Conservation (phyloP, 1,140 invertebrate genomes). For the Bombus haemorrhoidalis region DNA sequence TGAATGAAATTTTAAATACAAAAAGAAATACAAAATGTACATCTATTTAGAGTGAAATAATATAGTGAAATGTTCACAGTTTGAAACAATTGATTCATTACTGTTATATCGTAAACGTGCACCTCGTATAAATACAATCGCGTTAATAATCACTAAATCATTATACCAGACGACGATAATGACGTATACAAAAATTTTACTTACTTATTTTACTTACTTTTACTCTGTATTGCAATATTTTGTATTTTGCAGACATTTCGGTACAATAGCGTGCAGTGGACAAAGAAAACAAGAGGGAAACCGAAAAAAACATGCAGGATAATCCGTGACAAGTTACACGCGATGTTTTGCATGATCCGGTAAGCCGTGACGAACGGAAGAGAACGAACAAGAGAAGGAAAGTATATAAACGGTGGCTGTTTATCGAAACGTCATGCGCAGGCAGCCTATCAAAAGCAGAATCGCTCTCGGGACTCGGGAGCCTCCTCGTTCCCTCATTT, state of each 20-base stretch:
- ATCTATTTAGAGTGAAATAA: no score
- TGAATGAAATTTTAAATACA: no score
- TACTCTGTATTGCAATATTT: background rate
- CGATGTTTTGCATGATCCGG: slow-evolving; percentile 59
- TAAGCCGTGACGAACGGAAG: slow-evolving; percentile 35
- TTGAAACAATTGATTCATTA: no score
- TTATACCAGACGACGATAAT: no score
- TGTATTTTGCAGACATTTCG: background rate
- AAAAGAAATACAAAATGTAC: no score
- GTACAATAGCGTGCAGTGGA: background rate
- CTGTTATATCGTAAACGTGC: no score
- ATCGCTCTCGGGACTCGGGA: slow-evolving; percentile 59
- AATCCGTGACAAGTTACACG: slow-evolving; percentile 55
- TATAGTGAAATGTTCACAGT: no score
- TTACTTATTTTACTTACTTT: no score
- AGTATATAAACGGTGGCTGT: slow-evolving; percentile 68
- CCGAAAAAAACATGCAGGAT: background rate
- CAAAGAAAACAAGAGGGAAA: background rate
- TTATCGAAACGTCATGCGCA: slow-evolving; percentile 75
- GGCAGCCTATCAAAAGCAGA: slow-evolving; percentile 73
- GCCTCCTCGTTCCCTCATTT: slow-evolving; percentile 53
- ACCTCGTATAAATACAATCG: no score
- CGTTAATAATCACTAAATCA: no score
- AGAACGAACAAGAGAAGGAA: slow-evolving; percentile 49
- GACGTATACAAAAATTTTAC: no score